These are phyloP conservation scores for Blastomussa wellsi DNA, from an alignment of 92 coral and sea anemone genomes.

Conservation along the genomic window DNA sequence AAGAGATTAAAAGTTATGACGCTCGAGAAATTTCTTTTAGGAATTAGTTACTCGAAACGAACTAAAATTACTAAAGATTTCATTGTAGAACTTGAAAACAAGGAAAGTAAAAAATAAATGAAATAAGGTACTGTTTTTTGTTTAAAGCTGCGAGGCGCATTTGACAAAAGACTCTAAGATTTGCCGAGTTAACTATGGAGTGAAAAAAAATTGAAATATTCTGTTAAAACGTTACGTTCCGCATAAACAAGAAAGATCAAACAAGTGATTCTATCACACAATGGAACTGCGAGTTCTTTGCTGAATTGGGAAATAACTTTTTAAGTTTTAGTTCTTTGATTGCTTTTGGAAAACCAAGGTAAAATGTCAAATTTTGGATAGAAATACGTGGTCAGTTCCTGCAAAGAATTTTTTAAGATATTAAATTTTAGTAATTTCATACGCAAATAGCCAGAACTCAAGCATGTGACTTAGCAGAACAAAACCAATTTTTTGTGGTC, in stretches of 20 bases:
- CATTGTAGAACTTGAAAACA: not conserved
- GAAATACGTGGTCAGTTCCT: not conserved
- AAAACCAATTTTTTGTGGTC: not conserved
- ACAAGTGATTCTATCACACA: not conserved
- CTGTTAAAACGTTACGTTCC: not conserved
- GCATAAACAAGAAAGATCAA: not conserved
- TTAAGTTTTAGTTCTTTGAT: not conserved
- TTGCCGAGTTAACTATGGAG: not conserved
- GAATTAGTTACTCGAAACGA: not conserved
- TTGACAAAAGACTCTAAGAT: no score
- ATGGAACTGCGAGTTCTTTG: not conserved
- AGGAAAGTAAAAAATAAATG: not conserved
- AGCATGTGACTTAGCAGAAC: not conserved
- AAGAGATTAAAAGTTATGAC: no score
- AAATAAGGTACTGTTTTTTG: not conserved
- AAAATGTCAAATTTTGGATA: not conserved
- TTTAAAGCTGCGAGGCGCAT: no score
- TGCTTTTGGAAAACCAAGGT: not conserved
- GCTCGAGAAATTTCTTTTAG: not conserved
- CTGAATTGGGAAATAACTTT: not conserved
- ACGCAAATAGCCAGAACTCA: not conserved
- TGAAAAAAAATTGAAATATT: not conserved
- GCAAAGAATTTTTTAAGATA: constrained; percentile 9
- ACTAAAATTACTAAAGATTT: not conserved
- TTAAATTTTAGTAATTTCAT: not conserved